Evolutionary conservation across 35 echinoderm and acorn worm species (phyloP), one percentile per base, ranked within the genome.

Genomic region (Heliocidaris erythrogramma): DNA sequence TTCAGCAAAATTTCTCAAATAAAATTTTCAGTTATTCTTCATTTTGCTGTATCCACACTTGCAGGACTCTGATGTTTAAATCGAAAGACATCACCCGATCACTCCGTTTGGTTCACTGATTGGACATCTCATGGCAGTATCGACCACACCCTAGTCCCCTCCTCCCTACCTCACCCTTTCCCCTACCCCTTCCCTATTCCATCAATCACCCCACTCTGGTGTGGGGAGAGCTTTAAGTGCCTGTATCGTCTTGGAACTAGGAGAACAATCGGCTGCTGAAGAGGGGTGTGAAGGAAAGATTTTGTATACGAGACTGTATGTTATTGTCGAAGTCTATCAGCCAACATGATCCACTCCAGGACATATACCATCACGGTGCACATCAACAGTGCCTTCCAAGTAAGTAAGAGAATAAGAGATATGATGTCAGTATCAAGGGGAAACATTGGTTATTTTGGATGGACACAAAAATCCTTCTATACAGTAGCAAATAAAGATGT

Each of bases 331-430:
- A 78, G 65, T 24, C 47, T 32, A 42, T 31, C 87, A 47, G 87
- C 94, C 86, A 96, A 10, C 16, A 97, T 97, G 97, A 97, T 97
- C 78, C 97, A 97, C 49, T 95, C 96, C 5, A 60, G 97, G 88
- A 96, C 95, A 14, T 97, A 97, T 92, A 97, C 97, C 30, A 97
- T 97, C 18, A 97, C 94, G 47, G 88, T 97, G 53, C 97, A 97
- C 88, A 97, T 95, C 47, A 93, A 98, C 95, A 96, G 94, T 93
- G 97, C 97, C 96, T 96, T 96, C 94, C 93, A 90, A 59, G 91
- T 92, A 92, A 50, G 91, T 89, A n/a, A 89, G 27, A n/a, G 18
- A 27, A 0, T 18, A 17, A 17, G n/a, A 0, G 65, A 17, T 21
- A n/a, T 78, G 18, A 78, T 7, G 65, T 56, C 11, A 56, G 14